A percentile compares a stretch with the other conserved stretches of the same genome.
phyloP scores from a whole-genome alignment of 2,113 vertebrate genomes.

The Pongo pygmaeus region DNA sequence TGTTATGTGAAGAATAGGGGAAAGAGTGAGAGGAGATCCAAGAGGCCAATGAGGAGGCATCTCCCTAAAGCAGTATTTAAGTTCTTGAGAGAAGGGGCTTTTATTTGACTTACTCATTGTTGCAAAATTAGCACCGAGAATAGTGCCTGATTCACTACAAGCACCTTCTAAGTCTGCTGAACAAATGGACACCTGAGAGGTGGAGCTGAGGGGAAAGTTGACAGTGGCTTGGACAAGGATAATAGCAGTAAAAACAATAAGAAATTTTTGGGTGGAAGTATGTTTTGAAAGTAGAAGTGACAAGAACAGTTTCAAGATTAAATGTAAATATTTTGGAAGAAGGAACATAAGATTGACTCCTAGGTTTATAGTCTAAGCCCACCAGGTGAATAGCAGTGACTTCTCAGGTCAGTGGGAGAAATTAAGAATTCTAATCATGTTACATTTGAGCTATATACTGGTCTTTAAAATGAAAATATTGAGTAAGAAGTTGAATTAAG shows the following conservation, averaged over 20 bases:
- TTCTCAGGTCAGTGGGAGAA: not conserved
- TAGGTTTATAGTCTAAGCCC: not conserved
- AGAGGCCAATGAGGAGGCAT: not conserved
- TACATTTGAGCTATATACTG: not conserved
- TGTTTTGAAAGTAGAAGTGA: constrained; percentile 22
- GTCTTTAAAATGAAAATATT: not conserved
- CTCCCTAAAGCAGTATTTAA: not conserved
- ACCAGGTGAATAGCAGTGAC: not conserved
- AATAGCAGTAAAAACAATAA: not conserved
- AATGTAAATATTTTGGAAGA: not conserved
- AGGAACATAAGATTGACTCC: not conserved
- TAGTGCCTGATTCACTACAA: not conserved
- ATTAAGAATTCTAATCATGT: not conserved
- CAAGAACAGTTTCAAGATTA: not conserved
- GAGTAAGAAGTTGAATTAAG: not conserved
- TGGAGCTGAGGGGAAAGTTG: not conserved
- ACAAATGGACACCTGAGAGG: not conserved
- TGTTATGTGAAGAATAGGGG: not conserved
- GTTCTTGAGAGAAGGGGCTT: not conserved
- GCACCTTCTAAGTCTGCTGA: not conserved
- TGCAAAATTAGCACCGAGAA: not conserved
- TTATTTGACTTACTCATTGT: not conserved
- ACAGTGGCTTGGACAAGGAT: not conserved
- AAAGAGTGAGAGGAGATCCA: not conserved
- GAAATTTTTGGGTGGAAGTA: not conserved